Conservation (phyloP, 2,888 invertebrate species). For the Brachynemurus nebulosus region DNA sequence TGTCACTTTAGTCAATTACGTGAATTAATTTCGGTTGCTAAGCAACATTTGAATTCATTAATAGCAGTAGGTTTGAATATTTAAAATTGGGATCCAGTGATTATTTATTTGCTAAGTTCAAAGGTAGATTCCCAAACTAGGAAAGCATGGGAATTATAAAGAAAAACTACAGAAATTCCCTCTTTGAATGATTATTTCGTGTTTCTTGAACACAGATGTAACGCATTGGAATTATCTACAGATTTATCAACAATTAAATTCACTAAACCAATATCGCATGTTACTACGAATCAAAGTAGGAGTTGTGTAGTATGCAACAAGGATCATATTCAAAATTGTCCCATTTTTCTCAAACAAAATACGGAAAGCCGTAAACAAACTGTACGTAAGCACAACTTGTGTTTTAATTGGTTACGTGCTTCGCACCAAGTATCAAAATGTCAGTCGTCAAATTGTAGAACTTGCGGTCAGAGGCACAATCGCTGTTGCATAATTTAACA, state of each 20-base stretch:
- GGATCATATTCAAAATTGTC: not conserved
- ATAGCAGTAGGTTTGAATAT: not conserved
- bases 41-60: not conserved
- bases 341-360: not conserved
- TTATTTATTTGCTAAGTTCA: not conserved
- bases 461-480: not conserved
- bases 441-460: not conserved
- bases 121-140: not conserved
- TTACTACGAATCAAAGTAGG: not conserved
- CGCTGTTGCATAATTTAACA: too few species aligned
- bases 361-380: not conserved
- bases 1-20: too few species aligned
- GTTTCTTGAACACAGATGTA: not conserved
- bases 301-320: not conserved
- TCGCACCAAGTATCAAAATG: not conserved
- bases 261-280: not conserved
- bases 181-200: not conserved
- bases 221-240: not conserved
- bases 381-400: too few species aligned
- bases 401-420: not conserved
- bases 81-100: not conserved
- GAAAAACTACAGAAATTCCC: not conserved
- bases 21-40: not conserved
- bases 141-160: not conserved
- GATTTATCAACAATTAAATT: not conserved